Conservation (phyloP, 2,888 invertebrate species). For the Stegophylla sp. region DNA sequence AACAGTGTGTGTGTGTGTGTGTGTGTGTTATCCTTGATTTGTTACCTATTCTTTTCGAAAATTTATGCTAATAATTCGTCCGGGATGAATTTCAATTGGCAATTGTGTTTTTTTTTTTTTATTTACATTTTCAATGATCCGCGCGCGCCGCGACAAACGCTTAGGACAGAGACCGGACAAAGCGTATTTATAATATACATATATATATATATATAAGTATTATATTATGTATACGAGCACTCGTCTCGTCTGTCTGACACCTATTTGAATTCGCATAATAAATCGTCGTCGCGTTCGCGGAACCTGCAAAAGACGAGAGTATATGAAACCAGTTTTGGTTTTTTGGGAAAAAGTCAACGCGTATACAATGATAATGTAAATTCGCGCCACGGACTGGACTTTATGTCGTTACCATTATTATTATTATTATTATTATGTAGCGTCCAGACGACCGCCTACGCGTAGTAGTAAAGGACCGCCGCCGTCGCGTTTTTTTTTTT, state of each 20-base stretch:
- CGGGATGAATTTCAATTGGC: slow-evolving; percentile 44
- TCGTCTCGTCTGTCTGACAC: slow-evolving; percentile 20
- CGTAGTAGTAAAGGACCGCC: neutral
- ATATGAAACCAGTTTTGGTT: slow-evolving; percentile 28
- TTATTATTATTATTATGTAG: too few species aligned
- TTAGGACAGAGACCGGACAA: neutral
- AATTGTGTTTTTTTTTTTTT: slow-evolving; percentile 54
- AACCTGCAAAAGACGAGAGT: neutral
- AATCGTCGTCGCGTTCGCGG: neutral
- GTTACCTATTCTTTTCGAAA: slow-evolving; percentile 42
- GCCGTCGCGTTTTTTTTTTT: neutral
- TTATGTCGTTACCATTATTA: too few species aligned
- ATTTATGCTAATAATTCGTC: slow-evolving; percentile 43
- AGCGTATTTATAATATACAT: neutral
- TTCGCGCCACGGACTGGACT: too few species aligned
- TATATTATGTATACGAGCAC: neutral
- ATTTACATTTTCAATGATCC: slow-evolving; percentile 39
- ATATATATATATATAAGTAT: neutral
- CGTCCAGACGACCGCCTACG: slow-evolving; percentile 20
- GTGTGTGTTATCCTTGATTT: slow-evolving; percentile 24
- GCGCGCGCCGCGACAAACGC: neutral
- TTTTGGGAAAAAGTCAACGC: too few species aligned
- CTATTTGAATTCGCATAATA: slow-evolving; percentile 21
- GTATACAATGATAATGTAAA: too few species aligned
- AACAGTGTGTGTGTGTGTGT: neutral